Conservation (phyloP, 2,113 vertebrate genomes). For the Eubucco bourcierii region DNA sequence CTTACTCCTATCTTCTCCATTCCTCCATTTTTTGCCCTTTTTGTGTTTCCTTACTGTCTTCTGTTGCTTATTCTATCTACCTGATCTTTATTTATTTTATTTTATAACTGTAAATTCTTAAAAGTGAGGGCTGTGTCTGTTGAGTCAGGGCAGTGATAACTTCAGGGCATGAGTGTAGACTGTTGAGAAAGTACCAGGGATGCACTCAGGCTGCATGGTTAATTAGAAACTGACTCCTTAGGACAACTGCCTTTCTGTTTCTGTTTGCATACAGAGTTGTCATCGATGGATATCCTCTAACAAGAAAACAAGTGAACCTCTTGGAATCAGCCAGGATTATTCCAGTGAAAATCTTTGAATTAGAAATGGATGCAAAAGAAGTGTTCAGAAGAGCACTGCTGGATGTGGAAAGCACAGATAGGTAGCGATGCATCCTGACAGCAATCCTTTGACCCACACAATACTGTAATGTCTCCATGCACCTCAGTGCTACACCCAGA, state of each 20-base stretch:
- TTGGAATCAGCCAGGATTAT: slow-evolving; percentile 83
- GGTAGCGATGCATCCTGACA: slow-evolving; percentile 67
- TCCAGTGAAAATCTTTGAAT: slow-evolving; percentile 86
- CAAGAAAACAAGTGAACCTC: slow-evolving; percentile 80
- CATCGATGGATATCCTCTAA: slow-evolving; percentile 91
- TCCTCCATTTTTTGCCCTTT: neutral
- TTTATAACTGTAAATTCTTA: neutral
- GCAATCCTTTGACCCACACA: neutral
- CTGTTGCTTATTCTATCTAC: neutral
- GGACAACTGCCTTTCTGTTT: slow-evolving; percentile 1
- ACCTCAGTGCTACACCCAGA: neutral
- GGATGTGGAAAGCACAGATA: slow-evolving; percentile 75
- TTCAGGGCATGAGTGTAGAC: neutral
- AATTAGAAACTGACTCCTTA: neutral
- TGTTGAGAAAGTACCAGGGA: neutral
- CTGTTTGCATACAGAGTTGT: slow-evolving; percentile 80
- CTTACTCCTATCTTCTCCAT: neutral
- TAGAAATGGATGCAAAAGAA: slow-evolving; percentile 84
- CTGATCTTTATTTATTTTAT: neutral
- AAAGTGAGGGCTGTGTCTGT: neutral
- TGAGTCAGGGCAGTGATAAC: neutral
- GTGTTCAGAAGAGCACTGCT: slow-evolving; percentile 83
- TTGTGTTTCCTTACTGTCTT: neutral
- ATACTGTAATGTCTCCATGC: neutral
- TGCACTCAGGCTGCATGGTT: neutral